Percentiles rank a stretch among this genome's conserved stretches.
These are phyloP conservation scores for honey bee (Apis mellifera) DNA, from an alignment of 1,140 invertebrate species.

Conservation along the genomic window DNA sequence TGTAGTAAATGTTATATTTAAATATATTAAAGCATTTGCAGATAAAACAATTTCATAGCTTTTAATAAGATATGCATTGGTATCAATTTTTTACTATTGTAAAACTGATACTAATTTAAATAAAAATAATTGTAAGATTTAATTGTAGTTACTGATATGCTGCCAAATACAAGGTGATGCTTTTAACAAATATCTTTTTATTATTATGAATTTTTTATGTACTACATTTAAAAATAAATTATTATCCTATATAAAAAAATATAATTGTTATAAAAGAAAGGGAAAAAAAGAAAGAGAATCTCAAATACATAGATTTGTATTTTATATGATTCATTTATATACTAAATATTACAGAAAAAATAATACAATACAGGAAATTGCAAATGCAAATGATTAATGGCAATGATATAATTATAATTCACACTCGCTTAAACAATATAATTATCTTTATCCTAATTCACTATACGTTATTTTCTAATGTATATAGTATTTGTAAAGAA, in stretches of 20 bases:
- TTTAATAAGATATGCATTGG: slow-evolving; percentile 44
- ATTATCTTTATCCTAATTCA: slow-evolving; percentile 42
- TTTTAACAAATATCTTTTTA: slow-evolving; percentile 51
- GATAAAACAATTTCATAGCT: slow-evolving; percentile 13
- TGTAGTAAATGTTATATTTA: slow-evolving; percentile 33
- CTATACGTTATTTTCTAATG: slow-evolving; percentile 32
- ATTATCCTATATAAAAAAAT: not conserved
- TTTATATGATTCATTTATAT: slow-evolving; percentile 68
- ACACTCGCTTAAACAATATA: slow-evolving; percentile 55
- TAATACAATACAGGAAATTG: slow-evolving; percentile 63
- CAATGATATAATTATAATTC: slow-evolving; percentile 52
- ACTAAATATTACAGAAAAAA: slow-evolving; percentile 72
- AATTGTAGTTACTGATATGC: slow-evolving; percentile 64
- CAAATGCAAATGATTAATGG: slow-evolving; percentile 71
- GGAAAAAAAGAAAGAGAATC: not conserved
- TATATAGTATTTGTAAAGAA: slow-evolving; percentile 26
- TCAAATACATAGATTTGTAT: slow-evolving; percentile 57
- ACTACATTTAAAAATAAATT: not conserved
- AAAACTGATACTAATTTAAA: slow-evolving; percentile 60
- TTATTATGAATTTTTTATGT: not conserved
- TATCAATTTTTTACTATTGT: slow-evolving; percentile 57
- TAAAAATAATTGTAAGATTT: slow-evolving; percentile 53
- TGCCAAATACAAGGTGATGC: slow-evolving; percentile 71
- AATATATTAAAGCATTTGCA: slow-evolving; percentile 26
- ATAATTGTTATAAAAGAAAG: not conserved